A percentile compares a stretch with the other conserved stretches of the same genome.
Evolutionary conservation across 2,113 vertebrate genomes (phyloP).

Genomic region (Eulemur macaco): DNA sequence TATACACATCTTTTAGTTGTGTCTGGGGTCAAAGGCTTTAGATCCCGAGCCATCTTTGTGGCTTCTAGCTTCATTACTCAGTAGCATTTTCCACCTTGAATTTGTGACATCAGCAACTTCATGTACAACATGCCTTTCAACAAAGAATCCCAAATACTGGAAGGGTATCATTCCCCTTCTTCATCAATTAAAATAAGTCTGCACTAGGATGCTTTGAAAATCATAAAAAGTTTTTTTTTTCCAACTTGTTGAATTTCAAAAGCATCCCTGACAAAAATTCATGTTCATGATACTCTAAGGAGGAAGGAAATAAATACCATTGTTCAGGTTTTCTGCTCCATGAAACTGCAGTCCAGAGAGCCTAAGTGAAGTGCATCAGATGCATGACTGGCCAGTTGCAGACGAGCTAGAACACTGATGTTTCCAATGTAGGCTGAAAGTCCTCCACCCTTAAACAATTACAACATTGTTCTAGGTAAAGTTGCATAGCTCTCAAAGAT

Average conservation of each 20-base stretch:
- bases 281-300: neutral
- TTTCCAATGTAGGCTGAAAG: neutral
- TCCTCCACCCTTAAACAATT: neutral
- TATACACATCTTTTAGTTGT: neutral
- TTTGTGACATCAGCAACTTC: neutral
- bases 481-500: conserved; percentile 4
- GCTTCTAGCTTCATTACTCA: neutral
- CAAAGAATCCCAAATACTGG: neutral
- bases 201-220: neutral
- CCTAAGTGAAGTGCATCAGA: neutral
- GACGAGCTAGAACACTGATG: neutral
- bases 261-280: neutral
- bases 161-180: neutral
- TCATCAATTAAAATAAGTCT: neutral
- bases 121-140: neutral
- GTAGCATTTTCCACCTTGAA: neutral
- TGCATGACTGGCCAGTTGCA: neutral
- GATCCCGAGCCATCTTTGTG: neutral
- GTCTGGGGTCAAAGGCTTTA: neutral
- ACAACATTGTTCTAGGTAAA: neutral
- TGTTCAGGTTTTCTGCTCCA: neutral
- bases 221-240: neutral
- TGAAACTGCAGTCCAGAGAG: neutral
- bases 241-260: neutral
- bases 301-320: neutral